A percentile compares a stretch with the other conserved stretches of the same genome.
phyloP scores from a whole-genome alignment of 2,888 invertebrate genomes.

The Microchrysa polita region DNA sequence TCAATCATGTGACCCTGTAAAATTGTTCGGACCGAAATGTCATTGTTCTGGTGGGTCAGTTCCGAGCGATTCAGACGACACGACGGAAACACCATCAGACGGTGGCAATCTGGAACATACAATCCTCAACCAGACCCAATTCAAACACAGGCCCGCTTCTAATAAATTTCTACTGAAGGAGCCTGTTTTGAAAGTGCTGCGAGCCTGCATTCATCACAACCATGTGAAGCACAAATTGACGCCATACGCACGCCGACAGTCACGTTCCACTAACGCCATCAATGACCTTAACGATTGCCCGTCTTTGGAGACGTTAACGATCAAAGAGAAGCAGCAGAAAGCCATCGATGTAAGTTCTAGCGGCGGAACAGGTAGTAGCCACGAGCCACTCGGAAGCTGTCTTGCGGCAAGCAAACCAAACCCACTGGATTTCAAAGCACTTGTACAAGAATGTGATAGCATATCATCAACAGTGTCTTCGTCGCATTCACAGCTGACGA shows the following conservation, averaged over 20 bases:
- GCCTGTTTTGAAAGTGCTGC: slow-evolving; percentile 52
- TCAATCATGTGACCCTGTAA: slow-evolving; percentile 41
- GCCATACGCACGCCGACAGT: slow-evolving; percentile 22
- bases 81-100: background rate
- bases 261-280: slow-evolving; percentile 21
- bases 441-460: slow-evolving; percentile 58
- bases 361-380: background rate
- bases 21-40: slow-evolving; percentile 50
- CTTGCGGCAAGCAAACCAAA: slow-evolving; percentile 17
- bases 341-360: background rate
- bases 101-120: slow-evolving; percentile 44
- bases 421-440: slow-evolving; percentile 56
- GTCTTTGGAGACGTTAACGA: slow-evolving; percentile 40
- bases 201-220: slow-evolving; percentile 52
- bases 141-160: slow-evolving; percentile 47
- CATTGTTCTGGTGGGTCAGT: slow-evolving; percentile 19
- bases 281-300: slow-evolving; percentile 44
- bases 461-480: slow-evolving; percentile 42
- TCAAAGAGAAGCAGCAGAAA: slow-evolving; percentile 21
- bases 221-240: slow-evolving; percentile 49
- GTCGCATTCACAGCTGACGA: slow-evolving; percentile 20
- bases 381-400: background rate
- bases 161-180: slow-evolving; percentile 50
- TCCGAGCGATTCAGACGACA: background rate
- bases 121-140: slow-evolving; percentile 49